These are phyloP conservation scores for Sciurus niger DNA, from an alignment of 2,113 vertebrate genomes.

Conservation along the genomic window DNA sequence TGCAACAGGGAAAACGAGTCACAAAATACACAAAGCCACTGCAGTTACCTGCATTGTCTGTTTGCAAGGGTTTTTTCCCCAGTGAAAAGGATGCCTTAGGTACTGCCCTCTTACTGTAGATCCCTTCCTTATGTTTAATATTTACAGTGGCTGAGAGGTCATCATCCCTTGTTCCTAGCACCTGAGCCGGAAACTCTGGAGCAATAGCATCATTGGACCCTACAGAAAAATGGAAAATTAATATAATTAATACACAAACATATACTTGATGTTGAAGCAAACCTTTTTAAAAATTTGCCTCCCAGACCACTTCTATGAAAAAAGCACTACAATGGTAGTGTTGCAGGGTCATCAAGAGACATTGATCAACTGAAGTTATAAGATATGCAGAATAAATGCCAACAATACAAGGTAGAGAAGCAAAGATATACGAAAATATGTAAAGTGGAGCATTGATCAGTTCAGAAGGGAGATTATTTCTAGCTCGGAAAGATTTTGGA, in stretches of 20 bases:
- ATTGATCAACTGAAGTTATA: constrained; percentile 19
- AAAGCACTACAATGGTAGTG: neutral
- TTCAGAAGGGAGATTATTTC: constrained; percentile 6
- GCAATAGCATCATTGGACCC: constrained; percentile 93
- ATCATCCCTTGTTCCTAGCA: constrained; percentile 84
- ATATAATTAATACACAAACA: neutral
- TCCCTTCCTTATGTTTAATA: constrained; percentile 87
- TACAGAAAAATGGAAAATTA: constrained; percentile 79
- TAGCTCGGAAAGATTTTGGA: constrained; percentile 2
- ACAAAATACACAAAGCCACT: neutral
- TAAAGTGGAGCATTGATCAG: neutral
- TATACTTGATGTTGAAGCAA: neutral
- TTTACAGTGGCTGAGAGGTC: constrained; percentile 71
- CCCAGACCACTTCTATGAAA: constrained; percentile 7
- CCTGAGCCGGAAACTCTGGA: constrained; percentile 84
- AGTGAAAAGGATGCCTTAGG: constrained; percentile 70
- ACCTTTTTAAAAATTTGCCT: neutral
- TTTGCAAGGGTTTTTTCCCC: neutral
- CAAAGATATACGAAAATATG: constrained; percentile 16
- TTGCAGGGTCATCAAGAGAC: neutral
- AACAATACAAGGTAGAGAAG: neutral
- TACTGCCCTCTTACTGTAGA: constrained; percentile 88
- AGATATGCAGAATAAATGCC: constrained; percentile 39
- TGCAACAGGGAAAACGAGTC: neutral
- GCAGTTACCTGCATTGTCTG: constrained; percentile 78